Base-by-base conservation (phyloP, 2,113 vertebrate species). In the Tinamus guttatus region DNA sequence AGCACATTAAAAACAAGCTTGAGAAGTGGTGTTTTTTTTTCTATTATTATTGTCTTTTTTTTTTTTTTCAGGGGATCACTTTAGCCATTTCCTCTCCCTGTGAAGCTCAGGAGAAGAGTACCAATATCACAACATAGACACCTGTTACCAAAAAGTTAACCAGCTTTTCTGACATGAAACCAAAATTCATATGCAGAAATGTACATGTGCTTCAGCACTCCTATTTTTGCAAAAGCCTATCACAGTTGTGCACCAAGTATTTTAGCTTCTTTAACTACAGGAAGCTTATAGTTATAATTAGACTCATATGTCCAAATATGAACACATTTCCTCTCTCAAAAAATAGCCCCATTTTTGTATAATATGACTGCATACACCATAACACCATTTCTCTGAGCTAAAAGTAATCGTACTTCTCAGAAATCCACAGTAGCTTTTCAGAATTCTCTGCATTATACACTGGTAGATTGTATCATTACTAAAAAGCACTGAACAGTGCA, bases 141-240 rank as follows among this genome's bases (percentile, higher is more conserved):
- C 13, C 2, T 63, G 56, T 58, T 65, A 85, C 22, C 83, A 56
- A 74, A 16, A 74, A 17, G 21, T 56, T 74, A 78, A 81, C 14
- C 79, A 91, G 71, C 30, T 90, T 75, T 83, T 91, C 80, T 88
- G 69, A 81, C 3, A 1, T 64, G 58, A 94, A 83, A 38, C 38
- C 41, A 81, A 71, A 64, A 88, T 52, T 63, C 85, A 88, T 38
- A 34, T 92, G 82, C 64, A 91, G 63, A 54, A 47, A 85, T 41
- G 28, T 71, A 63, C 77, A 87, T 65, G 93, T 93, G 84, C 65
- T 92, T 78, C 77, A 60, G 52, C 25, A 28, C 32, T 92, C 89
- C 91, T 91, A 54, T 94, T 96, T 97, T 74, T 95, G 84, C 36
- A 71, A 32, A 74, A 95, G 82, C 45, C 49, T 49, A 24, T 49